Evolutionary conservation across 1,140 invertebrate species (phyloP), one percentile per base, ranked within the genome.

Genomic region (Pseudomyrmex dendroicus): DNA sequence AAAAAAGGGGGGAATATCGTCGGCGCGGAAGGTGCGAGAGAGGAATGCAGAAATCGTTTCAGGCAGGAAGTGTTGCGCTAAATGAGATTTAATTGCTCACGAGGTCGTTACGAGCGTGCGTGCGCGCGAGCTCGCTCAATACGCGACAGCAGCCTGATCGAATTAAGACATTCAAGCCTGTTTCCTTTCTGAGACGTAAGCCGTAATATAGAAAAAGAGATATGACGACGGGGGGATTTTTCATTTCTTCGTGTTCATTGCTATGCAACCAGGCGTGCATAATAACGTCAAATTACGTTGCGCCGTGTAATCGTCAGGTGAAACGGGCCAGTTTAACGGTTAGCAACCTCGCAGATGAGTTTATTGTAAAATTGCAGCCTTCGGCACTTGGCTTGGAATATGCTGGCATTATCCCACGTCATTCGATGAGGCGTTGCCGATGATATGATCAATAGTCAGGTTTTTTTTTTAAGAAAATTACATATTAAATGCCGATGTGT

Each of bases 281-380:
- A 89, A 89, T 83, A 68, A 88, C 62, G 68, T 72, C 15, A 62
- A 89, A 88, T 89, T 88, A 83, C 70, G 50, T 72, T 73, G 83
- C 84, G 61, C n/a, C 64, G 57, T 54, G 72, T 89, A 89, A 89
- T 89, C 85, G 84, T 88, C 63, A 66, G 78, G 46, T 56, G 59
- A 89, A 68, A 80, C 77, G 63, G 22, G 78, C 66, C 86, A 74
- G 86, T 89, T 89, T 89, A 86, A 89, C 86, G 84, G 84, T 83
- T 84, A 83, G 87, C 77, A 83, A 88, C 73, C 72, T 85, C 63
- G 86, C 17, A 74, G 85, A 88, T 85, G 46, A 78, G 76, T 80
- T 87, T 89, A 85, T 88, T 82, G 73, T 85, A 62, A 72, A 62
- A 82, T 80, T 56, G 73, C 44, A 85, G 59, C 73, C 7, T 10